Percentiles rank a stretch among this genome's conserved stretches.
These are phyloP conservation scores for Coreius guichenoti DNA, from an alignment of 2,797 vertebrate genomes.

Conservation along the genomic window DNA sequence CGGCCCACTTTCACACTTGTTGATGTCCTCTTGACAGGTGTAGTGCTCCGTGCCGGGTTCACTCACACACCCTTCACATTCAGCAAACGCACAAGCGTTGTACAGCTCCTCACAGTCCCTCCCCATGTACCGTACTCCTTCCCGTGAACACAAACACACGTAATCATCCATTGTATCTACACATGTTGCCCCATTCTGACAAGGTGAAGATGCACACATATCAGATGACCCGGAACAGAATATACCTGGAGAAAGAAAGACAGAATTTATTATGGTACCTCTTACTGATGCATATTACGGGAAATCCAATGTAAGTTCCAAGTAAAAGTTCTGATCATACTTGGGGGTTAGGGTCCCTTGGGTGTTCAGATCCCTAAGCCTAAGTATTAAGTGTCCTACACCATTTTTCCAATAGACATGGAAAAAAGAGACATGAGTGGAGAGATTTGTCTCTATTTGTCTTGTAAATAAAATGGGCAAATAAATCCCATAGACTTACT, in stretches of 20 bases:
- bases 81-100: slow-evolving; percentile 74
- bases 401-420: neutral
- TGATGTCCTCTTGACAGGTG: slow-evolving; percentile 70
- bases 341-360: neutral
- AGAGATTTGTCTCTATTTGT: neutral
- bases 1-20: slow-evolving; percentile 80
- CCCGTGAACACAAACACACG: slow-evolving; percentile 79
- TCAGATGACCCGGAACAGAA: slow-evolving; percentile 74
- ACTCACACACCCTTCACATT: slow-evolving; percentile 76
- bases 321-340: neutral
- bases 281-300: neutral
- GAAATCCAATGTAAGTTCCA: neutral
- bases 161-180: slow-evolving; percentile 80
- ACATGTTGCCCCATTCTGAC: slow-evolving; percentile 85
- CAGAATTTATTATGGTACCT: slow-evolving; percentile 23
- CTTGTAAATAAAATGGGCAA: neutral
- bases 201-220: slow-evolving; percentile 82
- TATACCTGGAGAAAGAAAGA: slow-evolving; percentile 75
- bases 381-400: neutral
- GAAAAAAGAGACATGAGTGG: neutral
- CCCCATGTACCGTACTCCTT: slow-evolving; percentile 79
- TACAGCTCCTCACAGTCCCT: slow-evolving; percentile 81
- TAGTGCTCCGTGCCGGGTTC: slow-evolving; percentile 72
- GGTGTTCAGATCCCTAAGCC: neutral
- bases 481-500: neutral